Evolutionary conservation across 2,888 invertebrate genomes (phyloP).

Genomic region (Linnaemya vulpina): DNA sequence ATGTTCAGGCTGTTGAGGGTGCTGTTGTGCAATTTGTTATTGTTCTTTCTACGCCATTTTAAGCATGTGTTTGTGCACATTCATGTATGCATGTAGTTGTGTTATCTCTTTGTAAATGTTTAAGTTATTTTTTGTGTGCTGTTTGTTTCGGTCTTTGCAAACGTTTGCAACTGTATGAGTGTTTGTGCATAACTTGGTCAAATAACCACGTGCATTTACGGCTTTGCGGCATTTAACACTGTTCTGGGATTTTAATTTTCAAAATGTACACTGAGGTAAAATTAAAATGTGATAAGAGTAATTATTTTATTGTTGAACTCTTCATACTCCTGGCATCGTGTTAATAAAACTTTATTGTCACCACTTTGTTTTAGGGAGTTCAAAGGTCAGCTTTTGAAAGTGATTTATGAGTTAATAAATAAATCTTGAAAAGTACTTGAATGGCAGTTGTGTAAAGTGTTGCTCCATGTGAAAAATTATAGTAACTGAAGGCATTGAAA

Average conservation of each 20-base stretch:
- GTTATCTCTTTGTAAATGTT: conserved; percentile 74
- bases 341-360: conserved; percentile 35
- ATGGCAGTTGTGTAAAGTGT: too few species aligned
- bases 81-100: conserved; percentile 70
- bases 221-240: conserved; percentile 72
- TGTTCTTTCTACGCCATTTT: conserved; percentile 37
- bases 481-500: too few species aligned
- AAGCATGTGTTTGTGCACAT: conserved; percentile 52
- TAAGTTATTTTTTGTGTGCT: conserved; percentile 37
- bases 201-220: conserved; percentile 73
- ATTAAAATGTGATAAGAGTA: conserved; percentile 45
- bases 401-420: neutral
- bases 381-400: neutral
- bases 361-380: conserved; percentile 23
- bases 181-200: conserved; percentile 62
- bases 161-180: conserved; percentile 32
- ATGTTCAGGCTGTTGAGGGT: conserved; percentile 62
- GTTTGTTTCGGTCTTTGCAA: conserved; percentile 38
- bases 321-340: conserved; percentile 26
- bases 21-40: conserved; percentile 45
- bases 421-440: too few species aligned
- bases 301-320: conserved; percentile 26
- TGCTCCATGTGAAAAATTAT: too few species aligned
- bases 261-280: conserved; percentile 62
- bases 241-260: conserved; percentile 66